phyloP scores from a whole-genome alignment of 2,888 invertebrate species.

The Eupelmus urozonus region DNA sequence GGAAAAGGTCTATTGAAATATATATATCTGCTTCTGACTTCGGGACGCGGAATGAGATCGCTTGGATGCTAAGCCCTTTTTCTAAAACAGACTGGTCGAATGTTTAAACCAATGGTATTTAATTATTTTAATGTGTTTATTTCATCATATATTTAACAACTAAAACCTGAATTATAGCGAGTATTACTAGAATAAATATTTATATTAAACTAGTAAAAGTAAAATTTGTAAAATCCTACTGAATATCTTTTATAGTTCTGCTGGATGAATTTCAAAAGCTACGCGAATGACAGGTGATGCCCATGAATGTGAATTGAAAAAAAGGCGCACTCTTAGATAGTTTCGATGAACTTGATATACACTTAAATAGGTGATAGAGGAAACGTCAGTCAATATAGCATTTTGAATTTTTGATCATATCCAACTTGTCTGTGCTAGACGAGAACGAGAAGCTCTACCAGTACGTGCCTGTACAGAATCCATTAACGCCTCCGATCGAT shows the following conservation, averaged over 20 bases:
- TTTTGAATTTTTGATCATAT: slow-evolving; percentile 35
- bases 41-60: background rate
- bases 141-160: too few species aligned
- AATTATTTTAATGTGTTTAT: too few species aligned
- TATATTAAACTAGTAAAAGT: too few species aligned
- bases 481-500: slow-evolving; percentile 29
- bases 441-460: background rate
- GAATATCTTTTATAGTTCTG: background rate
- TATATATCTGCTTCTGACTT: background rate
- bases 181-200: too few species aligned
- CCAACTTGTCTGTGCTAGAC: background rate
- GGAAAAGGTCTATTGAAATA: slow-evolving; percentile 2
- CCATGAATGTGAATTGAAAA: slow-evolving; percentile 14
- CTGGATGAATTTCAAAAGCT: background rate
- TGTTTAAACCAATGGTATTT: too few species aligned
- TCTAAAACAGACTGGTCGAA: too few species aligned
- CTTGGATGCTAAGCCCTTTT: too few species aligned
- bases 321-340: background rate
- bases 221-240: too few species aligned
- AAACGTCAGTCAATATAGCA: slow-evolving; percentile 38
- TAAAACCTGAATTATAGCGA: too few species aligned
- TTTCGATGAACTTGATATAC: background rate
- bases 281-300: slow-evolving; percentile 12
- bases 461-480: background rate
- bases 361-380: slow-evolving; percentile 7